Percentiles rank a stretch among this genome's conserved stretches.
Conservation (phyloP, 2,888 invertebrate species). For the Drosophila formosana region DNA sequence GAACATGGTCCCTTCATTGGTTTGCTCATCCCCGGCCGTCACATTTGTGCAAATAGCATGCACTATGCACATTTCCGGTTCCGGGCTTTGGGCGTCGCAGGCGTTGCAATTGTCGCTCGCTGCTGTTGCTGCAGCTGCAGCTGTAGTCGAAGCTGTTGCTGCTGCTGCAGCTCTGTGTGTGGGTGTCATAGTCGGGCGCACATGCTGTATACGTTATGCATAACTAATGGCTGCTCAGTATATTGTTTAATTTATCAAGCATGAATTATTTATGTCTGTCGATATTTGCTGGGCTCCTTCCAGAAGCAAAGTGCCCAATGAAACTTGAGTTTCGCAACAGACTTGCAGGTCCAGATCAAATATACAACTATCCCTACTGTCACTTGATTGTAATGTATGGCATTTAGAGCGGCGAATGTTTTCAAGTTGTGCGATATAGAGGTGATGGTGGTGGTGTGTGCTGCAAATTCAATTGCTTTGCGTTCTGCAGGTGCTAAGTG, state of each 20-base stretch:
- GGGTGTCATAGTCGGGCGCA: slow-evolving; percentile 68
- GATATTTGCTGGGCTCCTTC: slow-evolving; percentile 30
- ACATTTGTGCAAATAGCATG: slow-evolving; percentile 75
- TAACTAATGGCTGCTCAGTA: slow-evolving; percentile 74
- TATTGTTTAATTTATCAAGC: slow-evolving; percentile 81
- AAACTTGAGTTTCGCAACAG: slow-evolving; percentile 40
- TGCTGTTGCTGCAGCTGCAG: slow-evolving; percentile 16
- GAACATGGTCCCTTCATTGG: not conserved
- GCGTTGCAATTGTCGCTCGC: slow-evolving; percentile 78
- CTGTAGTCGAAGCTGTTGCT: slow-evolving; percentile 25
- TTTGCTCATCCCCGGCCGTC: slow-evolving; percentile 22
- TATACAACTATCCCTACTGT: slow-evolving; percentile 50
- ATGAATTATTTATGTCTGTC: slow-evolving; percentile 77
- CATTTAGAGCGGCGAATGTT: slow-evolving; percentile 17
- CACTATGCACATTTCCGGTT: slow-evolving; percentile 73
- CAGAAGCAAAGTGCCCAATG: slow-evolving; percentile 45
- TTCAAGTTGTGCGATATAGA: slow-evolving; percentile 16
- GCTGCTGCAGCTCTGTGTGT: slow-evolving; percentile 49
- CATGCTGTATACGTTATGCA: slow-evolving; percentile 78
- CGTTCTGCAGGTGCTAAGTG: slow-evolving; percentile 64
- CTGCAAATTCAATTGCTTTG: slow-evolving; percentile 65
- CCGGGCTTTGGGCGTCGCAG: slow-evolving; percentile 68
- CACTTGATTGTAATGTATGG: slow-evolving; percentile 60
- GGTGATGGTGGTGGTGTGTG: slow-evolving; percentile 17
- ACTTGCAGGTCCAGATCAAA: slow-evolving; percentile 51